Conservation (phyloP, 1,140 invertebrate genomes). For the Drosophila equinoxialis region DNA sequence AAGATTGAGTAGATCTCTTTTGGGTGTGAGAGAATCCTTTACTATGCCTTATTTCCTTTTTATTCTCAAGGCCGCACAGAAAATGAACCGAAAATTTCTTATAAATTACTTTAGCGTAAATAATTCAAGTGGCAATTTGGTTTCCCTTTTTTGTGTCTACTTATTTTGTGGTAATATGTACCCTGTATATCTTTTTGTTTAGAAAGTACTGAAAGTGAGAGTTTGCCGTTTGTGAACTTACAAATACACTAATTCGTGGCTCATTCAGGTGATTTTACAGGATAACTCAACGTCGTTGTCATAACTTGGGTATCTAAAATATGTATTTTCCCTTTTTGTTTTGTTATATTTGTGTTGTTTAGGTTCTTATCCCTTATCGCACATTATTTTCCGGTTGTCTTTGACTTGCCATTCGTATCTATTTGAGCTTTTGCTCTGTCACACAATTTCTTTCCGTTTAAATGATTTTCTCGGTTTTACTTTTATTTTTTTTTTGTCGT, state of each 20-base stretch:
- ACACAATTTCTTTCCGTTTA: slow-evolving; percentile 53
- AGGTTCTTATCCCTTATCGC: slow-evolving; percentile 34
- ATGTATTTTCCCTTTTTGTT: slow-evolving; percentile 39
- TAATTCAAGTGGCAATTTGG: slow-evolving; percentile 61
- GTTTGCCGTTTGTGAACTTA: no score
- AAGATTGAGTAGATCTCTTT: no score
- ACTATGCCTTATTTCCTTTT: slow-evolving; percentile 26
- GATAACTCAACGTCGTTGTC: not conserved
- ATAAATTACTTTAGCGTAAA: slow-evolving; percentile 64
- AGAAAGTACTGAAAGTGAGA: no score
- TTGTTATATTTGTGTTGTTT: slow-evolving; percentile 48
- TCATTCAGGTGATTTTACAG: not conserved
- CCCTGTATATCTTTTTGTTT: not conserved
- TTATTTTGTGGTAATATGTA: slow-evolving; percentile 22
- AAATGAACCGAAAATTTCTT: slow-evolving; percentile 47
- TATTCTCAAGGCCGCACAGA: slow-evolving; percentile 24
- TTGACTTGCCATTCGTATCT: slow-evolving; percentile 53
- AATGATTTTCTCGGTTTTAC: slow-evolving; percentile 41
- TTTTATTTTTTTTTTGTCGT: slow-evolving; percentile 15
- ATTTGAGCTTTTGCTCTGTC: slow-evolving; percentile 48
- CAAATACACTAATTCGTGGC: no score
- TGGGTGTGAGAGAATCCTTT: not conserved
- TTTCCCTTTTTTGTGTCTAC: slow-evolving; percentile 34
- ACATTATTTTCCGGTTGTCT: slow-evolving; percentile 58
- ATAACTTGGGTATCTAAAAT: not conserved